Conservation (phyloP, 1,140 invertebrate species). For the Cherax destructor region DNA sequence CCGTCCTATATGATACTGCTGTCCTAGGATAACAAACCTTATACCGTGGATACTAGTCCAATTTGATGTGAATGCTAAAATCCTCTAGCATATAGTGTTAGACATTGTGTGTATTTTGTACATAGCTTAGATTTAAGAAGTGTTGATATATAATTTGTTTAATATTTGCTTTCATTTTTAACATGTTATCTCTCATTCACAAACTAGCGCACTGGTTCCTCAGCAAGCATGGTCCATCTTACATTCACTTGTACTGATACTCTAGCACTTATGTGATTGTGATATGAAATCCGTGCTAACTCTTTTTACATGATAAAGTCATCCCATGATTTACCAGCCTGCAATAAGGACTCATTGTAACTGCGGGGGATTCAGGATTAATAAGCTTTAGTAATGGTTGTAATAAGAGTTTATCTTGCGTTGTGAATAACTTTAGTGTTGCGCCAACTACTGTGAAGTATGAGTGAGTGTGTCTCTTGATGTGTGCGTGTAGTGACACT, state of each 20-base stretch:
- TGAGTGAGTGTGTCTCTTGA: too few relatives aligned
- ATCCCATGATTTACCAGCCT: neutral
- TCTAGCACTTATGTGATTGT: too few relatives aligned
- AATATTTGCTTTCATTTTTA: neutral
- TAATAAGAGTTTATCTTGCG: neutral
- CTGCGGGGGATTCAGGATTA: neutral
- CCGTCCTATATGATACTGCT: neutral
- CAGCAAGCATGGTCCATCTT: too few relatives aligned
- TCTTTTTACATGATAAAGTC: neutral
- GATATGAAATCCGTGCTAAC: too few relatives aligned
- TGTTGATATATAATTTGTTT: neutral
- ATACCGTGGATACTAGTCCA: slow-evolving; percentile 19
- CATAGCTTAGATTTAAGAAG: slow-evolving; percentile 17
- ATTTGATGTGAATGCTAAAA: slow-evolving; percentile 32
- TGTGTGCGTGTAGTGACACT: neutral
- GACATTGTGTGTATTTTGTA: slow-evolving; percentile 40
- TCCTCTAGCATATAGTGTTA: slow-evolving; percentile 18
- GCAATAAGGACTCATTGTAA: neutral
- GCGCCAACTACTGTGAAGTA: neutral
- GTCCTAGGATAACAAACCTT: neutral
- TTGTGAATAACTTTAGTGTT: neutral
- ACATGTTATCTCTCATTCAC: too few relatives aligned
- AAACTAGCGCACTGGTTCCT: too few relatives aligned
- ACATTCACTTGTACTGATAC: too few relatives aligned
- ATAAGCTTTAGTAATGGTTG: neutral